Percentiles rank a stretch among this genome's conserved stretches.
phyloP scores from a whole-genome alignment of 2,113 vertebrate species.

The Petrocephalus zakoni region DNA sequence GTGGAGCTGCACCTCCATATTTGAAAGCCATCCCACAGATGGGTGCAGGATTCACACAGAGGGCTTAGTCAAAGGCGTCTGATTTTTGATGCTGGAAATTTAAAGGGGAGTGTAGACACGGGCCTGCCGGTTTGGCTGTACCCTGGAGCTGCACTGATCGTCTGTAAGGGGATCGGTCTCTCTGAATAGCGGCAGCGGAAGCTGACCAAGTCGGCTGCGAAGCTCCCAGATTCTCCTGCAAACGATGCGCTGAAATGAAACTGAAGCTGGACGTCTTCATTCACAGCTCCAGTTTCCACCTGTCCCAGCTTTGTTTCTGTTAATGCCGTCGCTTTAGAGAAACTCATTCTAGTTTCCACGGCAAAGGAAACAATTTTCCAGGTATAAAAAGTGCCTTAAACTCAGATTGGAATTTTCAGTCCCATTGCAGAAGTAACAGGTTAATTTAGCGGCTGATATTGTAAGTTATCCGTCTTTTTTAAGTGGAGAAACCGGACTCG shows the following conservation, averaged over 20 bases:
- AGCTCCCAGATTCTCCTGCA: background rate
- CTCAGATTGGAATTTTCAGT: background rate
- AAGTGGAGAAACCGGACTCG: background rate
- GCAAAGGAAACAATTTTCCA: slow-evolving; percentile 57
- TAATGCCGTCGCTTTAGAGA: background rate
- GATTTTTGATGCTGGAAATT: too few relatives aligned
- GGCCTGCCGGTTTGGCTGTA: too few relatives aligned
- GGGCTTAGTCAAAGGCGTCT: too few relatives aligned
- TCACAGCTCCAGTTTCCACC: background rate
- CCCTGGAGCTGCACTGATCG: too few relatives aligned
- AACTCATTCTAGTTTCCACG: background rate
- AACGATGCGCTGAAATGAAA: background rate
- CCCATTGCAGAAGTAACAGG: background rate
- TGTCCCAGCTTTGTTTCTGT: background rate
- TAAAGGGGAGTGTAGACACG: too few relatives aligned
- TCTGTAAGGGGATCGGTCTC: background rate
- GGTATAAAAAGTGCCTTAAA: slow-evolving; percentile 10
- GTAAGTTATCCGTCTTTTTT: background rate
- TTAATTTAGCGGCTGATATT: background rate
- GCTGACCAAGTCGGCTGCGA: too few relatives aligned
- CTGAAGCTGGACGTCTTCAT: background rate
- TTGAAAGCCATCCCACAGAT: background rate
- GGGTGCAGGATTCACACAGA: background rate
- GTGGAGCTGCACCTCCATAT: background rate
- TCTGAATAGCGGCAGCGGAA: background rate